Conservation (phyloP, 2,113 vertebrate genomes). For the Tauraco erythrolophus region DNA sequence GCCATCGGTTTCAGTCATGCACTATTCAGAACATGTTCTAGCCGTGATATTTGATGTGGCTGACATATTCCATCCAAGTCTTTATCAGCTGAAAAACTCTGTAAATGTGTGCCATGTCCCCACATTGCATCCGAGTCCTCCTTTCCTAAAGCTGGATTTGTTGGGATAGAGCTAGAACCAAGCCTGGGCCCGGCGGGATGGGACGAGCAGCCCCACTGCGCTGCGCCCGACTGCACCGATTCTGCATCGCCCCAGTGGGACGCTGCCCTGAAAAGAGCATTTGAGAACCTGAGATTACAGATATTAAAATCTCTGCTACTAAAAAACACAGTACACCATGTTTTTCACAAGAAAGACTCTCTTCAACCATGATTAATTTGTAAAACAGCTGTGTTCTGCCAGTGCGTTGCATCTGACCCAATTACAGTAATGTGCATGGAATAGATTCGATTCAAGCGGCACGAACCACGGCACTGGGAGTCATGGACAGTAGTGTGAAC, state of each 20-base stretch:
- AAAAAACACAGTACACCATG: background rate
- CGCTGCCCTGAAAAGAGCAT: background rate
- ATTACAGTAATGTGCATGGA: background rate
- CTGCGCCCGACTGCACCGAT: accelerated
- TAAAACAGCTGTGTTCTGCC: conserved; percentile 30
- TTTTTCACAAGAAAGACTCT: background rate
- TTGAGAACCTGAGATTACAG: background rate
- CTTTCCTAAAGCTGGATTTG: background rate
- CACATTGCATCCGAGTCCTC: accelerated
- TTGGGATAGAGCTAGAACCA: background rate
- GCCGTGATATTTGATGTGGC: accelerated
- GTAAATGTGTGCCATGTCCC: accelerated
- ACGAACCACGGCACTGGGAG: background rate
- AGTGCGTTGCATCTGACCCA: background rate
- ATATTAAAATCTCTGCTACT: background rate
- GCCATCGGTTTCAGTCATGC: background rate
- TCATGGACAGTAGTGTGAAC: background rate
- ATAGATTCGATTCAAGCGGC: background rate
- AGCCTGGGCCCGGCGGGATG: accelerated
- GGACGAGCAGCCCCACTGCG: background rate
- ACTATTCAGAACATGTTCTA: accelerated
- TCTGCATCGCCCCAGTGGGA: accelerated
- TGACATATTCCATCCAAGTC: too few relatives aligned
- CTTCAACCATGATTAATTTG: background rate
- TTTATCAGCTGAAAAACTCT: background rate